A percentile compares a stretch with the other conserved stretches of the same genome.
Conservation (phyloP, 92 coral and sea anemone species). For the Ricordea florida region DNA sequence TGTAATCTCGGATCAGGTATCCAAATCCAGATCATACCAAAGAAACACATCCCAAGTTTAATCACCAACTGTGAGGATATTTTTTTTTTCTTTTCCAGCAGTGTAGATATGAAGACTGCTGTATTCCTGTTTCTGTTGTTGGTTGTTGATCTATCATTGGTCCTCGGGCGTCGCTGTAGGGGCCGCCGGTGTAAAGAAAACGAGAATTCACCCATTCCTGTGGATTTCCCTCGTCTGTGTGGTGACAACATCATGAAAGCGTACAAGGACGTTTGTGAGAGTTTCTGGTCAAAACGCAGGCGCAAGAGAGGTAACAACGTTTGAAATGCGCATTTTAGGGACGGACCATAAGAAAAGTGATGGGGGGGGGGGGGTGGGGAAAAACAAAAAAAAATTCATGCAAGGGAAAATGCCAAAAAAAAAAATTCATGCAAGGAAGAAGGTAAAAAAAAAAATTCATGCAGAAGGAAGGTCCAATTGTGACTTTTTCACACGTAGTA, state of each 20-base stretch:
- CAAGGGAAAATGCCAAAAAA: no score
- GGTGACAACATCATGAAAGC: slow-evolving; percentile 4
- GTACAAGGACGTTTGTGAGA: neutral
- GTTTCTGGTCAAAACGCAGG: neutral
- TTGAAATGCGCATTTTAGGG: no score
- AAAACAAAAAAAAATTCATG: no score
- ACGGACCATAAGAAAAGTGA: no score
- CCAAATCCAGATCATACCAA: no score
- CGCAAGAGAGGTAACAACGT: neutral
- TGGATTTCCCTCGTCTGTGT: neutral
- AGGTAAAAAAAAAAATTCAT: no score
- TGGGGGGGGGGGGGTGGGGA: no score
- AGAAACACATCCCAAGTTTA: no score
- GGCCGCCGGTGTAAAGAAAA: neutral
- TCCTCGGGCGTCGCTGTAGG: neutral
- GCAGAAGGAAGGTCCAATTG: no score
- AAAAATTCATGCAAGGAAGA: no score
- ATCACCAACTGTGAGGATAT: neutral
- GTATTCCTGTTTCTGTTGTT: neutral
- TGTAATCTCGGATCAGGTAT: no score
- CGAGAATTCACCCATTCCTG: slow-evolving; percentile 5
- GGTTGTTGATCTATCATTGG: neutral
- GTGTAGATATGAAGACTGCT: neutral
- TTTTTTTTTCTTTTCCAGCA: neutral
- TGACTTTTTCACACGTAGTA: no score